phyloP scores from a whole-genome alignment of 2,888 invertebrate species.

The Ypsolopha scabrella region DNA sequence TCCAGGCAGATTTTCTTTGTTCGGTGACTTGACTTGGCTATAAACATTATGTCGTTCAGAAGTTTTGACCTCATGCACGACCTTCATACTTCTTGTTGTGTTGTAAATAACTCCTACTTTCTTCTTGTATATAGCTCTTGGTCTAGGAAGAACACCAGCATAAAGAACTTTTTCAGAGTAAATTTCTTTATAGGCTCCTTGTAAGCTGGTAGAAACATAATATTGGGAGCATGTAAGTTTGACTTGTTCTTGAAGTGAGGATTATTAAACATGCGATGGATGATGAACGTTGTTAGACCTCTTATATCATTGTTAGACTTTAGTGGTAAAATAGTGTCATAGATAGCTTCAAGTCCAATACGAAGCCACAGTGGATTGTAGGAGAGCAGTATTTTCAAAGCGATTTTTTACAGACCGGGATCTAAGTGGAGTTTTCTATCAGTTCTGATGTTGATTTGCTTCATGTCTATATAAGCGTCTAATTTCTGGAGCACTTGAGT shows the following conservation, averaged over 20 bases:
- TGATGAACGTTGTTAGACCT: constrained; percentile 82
- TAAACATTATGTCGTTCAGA: too few relatives aligned
- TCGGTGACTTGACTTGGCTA: too few relatives aligned
- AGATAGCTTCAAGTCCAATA: constrained; percentile 90
- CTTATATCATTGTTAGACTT: constrained; percentile 83
- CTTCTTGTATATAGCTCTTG: constrained; percentile 80
- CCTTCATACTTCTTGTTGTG: constrained; percentile 27
- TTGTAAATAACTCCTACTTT: constrained; percentile 41
- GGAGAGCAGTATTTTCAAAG: constrained; percentile 81
- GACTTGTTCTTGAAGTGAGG: constrained; percentile 76
- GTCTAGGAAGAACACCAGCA: constrained; percentile 87
- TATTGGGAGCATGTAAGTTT: constrained; percentile 54
- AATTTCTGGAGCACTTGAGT: constrained; percentile 76
- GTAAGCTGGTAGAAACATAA: constrained; percentile 76
- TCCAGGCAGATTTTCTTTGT: too few relatives aligned
- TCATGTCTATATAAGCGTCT: constrained; percentile 78
- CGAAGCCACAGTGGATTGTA: constrained; percentile 94
- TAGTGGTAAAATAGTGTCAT: constrained; percentile 78
- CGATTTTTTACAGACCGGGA: constrained; percentile 81
- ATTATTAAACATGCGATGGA: constrained; percentile 81
- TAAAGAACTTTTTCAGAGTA: constrained; percentile 85
- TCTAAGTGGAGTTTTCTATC: constrained; percentile 88
- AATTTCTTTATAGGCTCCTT: constrained; percentile 80
- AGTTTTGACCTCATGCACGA: too few relatives aligned
- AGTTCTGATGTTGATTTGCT: constrained; percentile 77